Evolutionary conservation across 1,140 invertebrate species (phyloP), one percentile per base, ranked within the genome.

Genomic region (Penaeus indicus): DNA sequence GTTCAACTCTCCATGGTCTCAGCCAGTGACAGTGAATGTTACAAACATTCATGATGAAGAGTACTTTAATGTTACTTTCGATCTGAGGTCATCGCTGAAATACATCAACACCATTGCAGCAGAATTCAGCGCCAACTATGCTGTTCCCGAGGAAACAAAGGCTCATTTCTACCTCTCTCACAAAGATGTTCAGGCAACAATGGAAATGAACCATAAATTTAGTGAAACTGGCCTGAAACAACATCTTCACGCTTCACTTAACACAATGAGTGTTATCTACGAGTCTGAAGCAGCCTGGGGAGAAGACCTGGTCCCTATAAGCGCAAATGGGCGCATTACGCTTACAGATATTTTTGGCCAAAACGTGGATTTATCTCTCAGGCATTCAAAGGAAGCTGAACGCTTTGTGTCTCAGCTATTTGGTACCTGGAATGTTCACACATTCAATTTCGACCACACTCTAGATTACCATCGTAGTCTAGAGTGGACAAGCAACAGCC

Each of bases 161-260:
- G 81, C 81, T 25, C 67, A 83, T 27, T 88, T 88, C 7, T 77
- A 77, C n/a, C 54, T 88, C 18, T 38, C 42, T 54, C 87, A 88
- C 63, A 62, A 84, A 2, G 47, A 84, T 32, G 32, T 88, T 64
- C 54, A 88, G 47, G 60, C 84, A 25, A 22, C 11, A 1, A 78
- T 88, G 80, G 81, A 84, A 42, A 25, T 88, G n/a, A 38, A 19
- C 61, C 67, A 88, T 61, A 84, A 78, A 42, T 16, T 88, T 10
- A 67, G 60, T 18, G 27, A 77, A 22, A 38, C 27, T 19, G 78
- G 61, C 25, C 8, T 88, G 38, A 62, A 54, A n/a, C 32, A 79
- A 32, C 54, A 88, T 19, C 63, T 88, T 38, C 54, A 88, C 27
- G 72, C 22, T 11, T 88, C 87, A 25, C 72, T 60, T 54, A 88